phyloP scores from a whole-genome alignment of 2,797 vertebrate species.

The Pseudochirops corinnae region DNA sequence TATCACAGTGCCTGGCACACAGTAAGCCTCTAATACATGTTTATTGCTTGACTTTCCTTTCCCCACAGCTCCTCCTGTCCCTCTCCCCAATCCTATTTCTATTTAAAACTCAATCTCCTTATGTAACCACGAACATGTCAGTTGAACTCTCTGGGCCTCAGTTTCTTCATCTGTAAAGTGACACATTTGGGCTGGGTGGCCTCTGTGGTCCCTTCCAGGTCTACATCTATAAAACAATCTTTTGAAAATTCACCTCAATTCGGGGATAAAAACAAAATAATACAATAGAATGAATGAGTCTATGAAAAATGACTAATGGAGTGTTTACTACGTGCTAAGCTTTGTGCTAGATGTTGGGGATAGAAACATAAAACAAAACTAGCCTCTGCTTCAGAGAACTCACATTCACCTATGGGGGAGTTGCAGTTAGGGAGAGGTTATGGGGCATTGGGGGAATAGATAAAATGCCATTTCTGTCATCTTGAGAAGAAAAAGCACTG shows the following conservation, averaged over 20 bases:
- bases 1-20: neutral
- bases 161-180: neutral
- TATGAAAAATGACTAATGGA: neutral
- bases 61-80: neutral
- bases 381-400: neutral
- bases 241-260: neutral
- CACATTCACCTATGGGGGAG: neutral
- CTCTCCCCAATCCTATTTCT: neutral
- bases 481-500: neutral
- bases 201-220: neutral
- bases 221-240: neutral
- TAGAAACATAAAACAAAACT: neutral
- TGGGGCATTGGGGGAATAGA: neutral
- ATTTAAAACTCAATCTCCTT: neutral
- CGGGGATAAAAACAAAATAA: neutral
- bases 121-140: neutral
- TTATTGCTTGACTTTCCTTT: neutral
- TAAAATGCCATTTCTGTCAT: neutral
- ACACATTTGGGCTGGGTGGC: rapidly evolving
- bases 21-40: neutral
- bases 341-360: neutral
- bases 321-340: neutral
- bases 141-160: neutral
- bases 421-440: neutral
- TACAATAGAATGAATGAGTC: neutral